Evolutionary conservation across 1,140 invertebrate species (phyloP).

Genomic region (Lycorma delicatula): DNA sequence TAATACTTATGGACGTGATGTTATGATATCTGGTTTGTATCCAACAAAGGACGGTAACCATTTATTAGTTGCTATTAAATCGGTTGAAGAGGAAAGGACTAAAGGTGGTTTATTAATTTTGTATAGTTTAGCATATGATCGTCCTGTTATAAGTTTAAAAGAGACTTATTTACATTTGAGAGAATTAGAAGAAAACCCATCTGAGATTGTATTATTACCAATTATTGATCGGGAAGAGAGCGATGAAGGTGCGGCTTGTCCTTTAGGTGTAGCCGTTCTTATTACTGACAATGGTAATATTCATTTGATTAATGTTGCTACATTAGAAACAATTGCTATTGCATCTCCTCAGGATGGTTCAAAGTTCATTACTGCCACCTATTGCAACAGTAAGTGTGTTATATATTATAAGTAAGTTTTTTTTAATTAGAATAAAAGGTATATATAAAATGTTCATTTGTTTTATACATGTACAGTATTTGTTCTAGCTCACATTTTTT

Average conservation of each 20-base stretch:
- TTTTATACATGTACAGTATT: neutral
- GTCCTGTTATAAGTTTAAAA: slow-evolving; percentile 43
- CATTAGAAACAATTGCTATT: slow-evolving; percentile 51
- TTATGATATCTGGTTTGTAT: slow-evolving; percentile 48
- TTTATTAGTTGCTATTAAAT: slow-evolving; percentile 52
- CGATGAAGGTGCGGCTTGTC: slow-evolving; percentile 6
- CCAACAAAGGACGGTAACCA: slow-evolving; percentile 54
- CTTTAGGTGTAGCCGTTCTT: slow-evolving; percentile 42
- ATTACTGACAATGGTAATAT: slow-evolving; percentile 61
- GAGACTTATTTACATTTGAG: slow-evolving; percentile 51
- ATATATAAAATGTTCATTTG: slow-evolving; percentile 10
- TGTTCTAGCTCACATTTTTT: neutral
- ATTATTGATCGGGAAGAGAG: slow-evolving; percentile 39
- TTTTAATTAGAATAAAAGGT: no score
- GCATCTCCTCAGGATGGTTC: slow-evolving; percentile 50
- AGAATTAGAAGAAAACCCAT: slow-evolving; percentile 53
- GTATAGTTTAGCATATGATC: slow-evolving; percentile 14
- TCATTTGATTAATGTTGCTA: slow-evolving; percentile 53
- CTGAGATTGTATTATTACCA: slow-evolving; percentile 57
- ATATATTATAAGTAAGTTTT: slow-evolving; percentile 17
- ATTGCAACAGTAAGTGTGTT: slow-evolving; percentile 55
- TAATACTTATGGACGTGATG: slow-evolving; percentile 32
- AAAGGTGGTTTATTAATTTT: slow-evolving; percentile 16
- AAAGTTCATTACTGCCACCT: slow-evolving; percentile 63
- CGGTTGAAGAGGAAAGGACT: slow-evolving; percentile 14